These are phyloP conservation scores for Brachypteracias leptosomus DNA, from an alignment of 2,113 vertebrate genomes.

Conservation along the genomic window DNA sequence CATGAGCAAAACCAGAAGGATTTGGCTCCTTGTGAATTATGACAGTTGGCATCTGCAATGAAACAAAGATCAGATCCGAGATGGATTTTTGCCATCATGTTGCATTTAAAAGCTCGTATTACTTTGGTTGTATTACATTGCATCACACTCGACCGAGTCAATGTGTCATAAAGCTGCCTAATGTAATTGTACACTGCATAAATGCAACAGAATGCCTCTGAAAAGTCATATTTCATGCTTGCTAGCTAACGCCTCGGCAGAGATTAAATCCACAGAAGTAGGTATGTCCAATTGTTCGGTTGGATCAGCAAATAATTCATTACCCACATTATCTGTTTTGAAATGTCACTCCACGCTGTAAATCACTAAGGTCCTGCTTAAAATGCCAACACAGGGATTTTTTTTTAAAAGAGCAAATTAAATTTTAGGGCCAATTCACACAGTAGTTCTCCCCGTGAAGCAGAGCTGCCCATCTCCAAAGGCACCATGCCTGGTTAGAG, in stretches of 20 bases:
- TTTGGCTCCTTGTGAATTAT: neutral
- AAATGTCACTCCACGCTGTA: slow-evolving; percentile 14
- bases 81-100: slow-evolving; percentile 60
- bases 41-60: slow-evolving; percentile 37
- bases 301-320: slow-evolving; percentile 62
- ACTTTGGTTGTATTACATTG: slow-evolving; percentile 57
- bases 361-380: slow-evolving; percentile 14
- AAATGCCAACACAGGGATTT: neutral
- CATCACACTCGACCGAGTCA: slow-evolving; percentile 12
- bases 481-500: neutral
- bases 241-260: slow-evolving; percentile 18
- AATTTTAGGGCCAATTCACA: slow-evolving; percentile 9
- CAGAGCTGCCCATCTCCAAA: neutral
- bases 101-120: slow-evolving; percentile 67
- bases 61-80: slow-evolving; percentile 27
- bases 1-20: neutral
- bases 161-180: slow-evolving; percentile 61
- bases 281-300: slow-evolving; percentile 61
- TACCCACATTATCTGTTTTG: slow-evolving; percentile 39
- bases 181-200: slow-evolving; percentile 55
- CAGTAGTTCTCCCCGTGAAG: neutral
- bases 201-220: slow-evolving; percentile 50
- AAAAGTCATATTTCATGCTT: slow-evolving; percentile 55
- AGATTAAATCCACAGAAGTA: slow-evolving; percentile 57
- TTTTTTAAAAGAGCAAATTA: neutral